Evolutionary conservation across 2,113 vertebrate species (phyloP).

Genomic region (Corythaeola cristata): DNA sequence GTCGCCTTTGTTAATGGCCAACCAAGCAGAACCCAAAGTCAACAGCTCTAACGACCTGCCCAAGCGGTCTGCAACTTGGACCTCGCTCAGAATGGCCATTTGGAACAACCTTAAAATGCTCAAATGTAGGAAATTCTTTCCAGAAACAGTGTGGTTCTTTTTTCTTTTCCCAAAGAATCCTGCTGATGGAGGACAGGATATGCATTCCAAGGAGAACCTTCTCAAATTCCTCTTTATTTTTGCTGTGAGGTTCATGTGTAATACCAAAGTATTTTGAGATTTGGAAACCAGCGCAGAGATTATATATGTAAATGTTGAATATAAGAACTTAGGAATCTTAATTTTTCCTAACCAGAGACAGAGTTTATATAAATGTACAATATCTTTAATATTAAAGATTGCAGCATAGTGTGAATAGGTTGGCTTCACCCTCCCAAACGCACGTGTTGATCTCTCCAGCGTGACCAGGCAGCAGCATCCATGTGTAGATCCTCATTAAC

Average conservation of each 20-base stretch:
- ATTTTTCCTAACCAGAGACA: not conserved
- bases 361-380: not conserved
- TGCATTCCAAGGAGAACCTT: not conserved
- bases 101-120: not conserved
- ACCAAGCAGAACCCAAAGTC: not conserved
- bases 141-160: not conserved
- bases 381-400: not conserved
- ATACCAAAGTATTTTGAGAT: not conserved
- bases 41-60: not conserved
- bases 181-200: not conserved
- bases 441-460: not conserved
- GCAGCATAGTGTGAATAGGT: not conserved
- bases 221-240: not conserved
- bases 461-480: constrained; percentile 39
- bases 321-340: not conserved
- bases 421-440: not conserved
- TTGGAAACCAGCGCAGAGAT: not conserved
- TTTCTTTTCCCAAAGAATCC: not conserved
- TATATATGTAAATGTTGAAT: not conserved
- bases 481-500: constrained; percentile 32
- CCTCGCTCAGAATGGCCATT: not conserved
- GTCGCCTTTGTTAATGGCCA: not conserved
- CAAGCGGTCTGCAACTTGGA: accelerated
- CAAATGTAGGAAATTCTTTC: not conserved
- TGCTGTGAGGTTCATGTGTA: not conserved